These are phyloP conservation scores for Heliconius congener DNA, from an alignment of 1,140 invertebrate genomes.

Conservation along the genomic window DNA sequence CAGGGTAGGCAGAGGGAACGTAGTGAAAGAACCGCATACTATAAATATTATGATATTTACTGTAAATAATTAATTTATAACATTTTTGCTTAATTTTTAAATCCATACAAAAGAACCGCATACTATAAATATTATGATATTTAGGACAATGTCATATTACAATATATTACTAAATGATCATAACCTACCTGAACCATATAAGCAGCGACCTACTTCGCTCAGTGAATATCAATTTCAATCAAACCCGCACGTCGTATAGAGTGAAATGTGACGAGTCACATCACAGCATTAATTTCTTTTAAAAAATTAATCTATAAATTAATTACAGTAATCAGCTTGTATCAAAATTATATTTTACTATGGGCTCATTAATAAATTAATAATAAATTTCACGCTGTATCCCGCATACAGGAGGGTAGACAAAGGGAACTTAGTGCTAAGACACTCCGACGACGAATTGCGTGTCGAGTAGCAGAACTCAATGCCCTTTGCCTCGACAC, in stretches of 20 bases:
- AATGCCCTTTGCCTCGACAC: no score
- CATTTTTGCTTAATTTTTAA: neutral
- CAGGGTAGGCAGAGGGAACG: no score
- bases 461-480: no score
- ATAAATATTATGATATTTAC: neutral
- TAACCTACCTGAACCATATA: constrained; percentile 2
- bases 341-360: neutral
- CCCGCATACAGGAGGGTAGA: no score
- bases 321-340: neutral
- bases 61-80: neutral
- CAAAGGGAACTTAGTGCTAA: no score
- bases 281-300: neutral
- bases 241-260: constrained; percentile 20
- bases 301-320: neutral
- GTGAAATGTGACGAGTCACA: constrained; percentile 1
- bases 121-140: neutral
- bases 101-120: neutral
- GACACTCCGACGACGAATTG: no score
- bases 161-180: neutral
- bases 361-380: no score
- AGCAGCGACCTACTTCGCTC: constrained; percentile 20
- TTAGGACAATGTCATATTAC: constrained; percentile 7
- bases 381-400: no score
- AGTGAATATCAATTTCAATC: constrained; percentile 26
- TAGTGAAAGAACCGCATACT: no score